Base-by-base conservation (phyloP, 2,888 invertebrate genomes). In the Scaptomyza flava region DNA sequence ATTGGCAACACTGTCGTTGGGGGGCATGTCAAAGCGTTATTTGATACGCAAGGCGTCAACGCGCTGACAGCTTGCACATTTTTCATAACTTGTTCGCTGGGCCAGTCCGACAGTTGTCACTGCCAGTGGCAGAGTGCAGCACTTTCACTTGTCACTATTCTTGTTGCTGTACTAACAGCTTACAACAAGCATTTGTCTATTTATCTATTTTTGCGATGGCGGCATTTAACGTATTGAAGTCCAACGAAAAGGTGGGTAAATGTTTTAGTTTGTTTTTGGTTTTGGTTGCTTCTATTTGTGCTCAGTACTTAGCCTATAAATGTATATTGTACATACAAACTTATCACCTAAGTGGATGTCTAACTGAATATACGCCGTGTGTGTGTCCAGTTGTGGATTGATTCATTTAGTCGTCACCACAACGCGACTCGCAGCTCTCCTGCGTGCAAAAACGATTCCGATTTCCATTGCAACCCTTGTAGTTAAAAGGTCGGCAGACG, bases 361-460 rank as follows among this genome's bases (percentile, higher is more conserved):
- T 45, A 76, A 56, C 51, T 58, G 45, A 36, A 45, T 68, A 30
- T 52, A 30, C 23, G 41, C 43, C n/a, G n/a, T 34, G 4, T 27
- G 8, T 30, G 17, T 14, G 14, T 51, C 30, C 27, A 34, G 3
- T 11, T 65, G n/a, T 53, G n/a, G 23, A 14, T 38, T 1, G 17
- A n/a, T 30, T 86, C 54, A 77, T 30, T 63, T 17, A 41, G 17
- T 17, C 69, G 14, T 74, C 70, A n/a, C 96, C 96, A 87, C 97
- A 97, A 38, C 94, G 94, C 67, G 96, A 92, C 90, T 96, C 94
- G 89, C 96, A 96, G 86, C 95, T 95, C 72, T 96, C 96, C 87
- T 95, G 94, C 0, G 95, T 94, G 68, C 94, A 93, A 92, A 95
- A 96, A 64, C 95, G 93, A 91, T 97, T 97, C 42, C 94, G 93